Evolutionary conservation across 2,888 invertebrate species (phyloP).

Genomic region (Desoria tigrina): DNA sequence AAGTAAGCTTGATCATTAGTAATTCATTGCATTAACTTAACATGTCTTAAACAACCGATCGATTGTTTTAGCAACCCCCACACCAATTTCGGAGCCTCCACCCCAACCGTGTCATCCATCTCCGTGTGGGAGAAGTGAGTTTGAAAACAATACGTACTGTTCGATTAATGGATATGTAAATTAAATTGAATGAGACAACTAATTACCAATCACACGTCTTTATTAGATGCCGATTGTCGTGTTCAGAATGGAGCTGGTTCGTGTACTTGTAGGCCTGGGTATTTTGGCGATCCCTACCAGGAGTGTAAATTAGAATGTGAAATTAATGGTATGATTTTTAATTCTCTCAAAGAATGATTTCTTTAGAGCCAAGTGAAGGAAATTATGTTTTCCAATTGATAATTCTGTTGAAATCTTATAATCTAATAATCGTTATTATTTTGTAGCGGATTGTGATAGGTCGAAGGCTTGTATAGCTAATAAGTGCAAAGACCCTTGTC

Average conservation of each 20-base stretch:
- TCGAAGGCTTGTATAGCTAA: slow-evolving; percentile 53
- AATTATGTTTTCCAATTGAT: no score
- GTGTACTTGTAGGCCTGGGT: slow-evolving; percentile 47
- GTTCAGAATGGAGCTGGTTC: slow-evolving; percentile 41
- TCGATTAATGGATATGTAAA: no score
- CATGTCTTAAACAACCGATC: no score
- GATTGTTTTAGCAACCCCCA: slow-evolving; percentile 64
- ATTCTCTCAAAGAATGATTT: no score
- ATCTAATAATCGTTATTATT: no score
- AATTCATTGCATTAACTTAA: no score
- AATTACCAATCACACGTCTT: no score
- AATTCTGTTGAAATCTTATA: no score
- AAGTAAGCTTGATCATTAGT: background rate
- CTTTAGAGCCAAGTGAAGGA: no score
- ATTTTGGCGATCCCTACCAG: slow-evolving; percentile 71
- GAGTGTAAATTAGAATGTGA: slow-evolving; percentile 60
- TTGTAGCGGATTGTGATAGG: slow-evolving; percentile 44
- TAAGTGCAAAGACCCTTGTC: slow-evolving; percentile 55
- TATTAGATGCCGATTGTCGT: slow-evolving; percentile 22
- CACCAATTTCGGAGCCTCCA: slow-evolving; percentile 59
- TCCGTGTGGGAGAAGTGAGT: slow-evolving; percentile 51
- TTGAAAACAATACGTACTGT: no score
- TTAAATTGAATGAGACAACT: no score
- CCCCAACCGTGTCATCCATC: slow-evolving; percentile 36
- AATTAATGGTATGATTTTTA: background rate